Conservation (phyloP, 2,797 vertebrate genomes). For the Dryobates pubescens region DNA sequence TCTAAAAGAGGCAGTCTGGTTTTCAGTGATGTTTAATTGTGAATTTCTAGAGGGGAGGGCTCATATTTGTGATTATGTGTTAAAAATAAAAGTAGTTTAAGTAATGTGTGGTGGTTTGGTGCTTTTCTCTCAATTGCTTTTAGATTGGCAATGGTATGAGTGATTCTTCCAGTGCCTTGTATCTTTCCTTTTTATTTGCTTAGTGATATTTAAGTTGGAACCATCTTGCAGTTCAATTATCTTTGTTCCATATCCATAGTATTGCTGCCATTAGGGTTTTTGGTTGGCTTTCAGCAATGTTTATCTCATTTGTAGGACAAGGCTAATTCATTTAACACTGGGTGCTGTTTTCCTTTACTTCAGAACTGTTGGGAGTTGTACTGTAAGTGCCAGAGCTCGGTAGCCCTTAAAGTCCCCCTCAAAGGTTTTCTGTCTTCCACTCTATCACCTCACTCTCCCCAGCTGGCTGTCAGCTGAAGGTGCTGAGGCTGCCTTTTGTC, state of each 20-base stretch:
- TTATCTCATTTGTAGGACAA: neutral
- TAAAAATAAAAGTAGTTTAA: conserved; percentile 8
- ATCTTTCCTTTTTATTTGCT: conserved; percentile 15
- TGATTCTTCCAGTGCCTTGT: neutral
- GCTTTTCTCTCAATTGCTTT: conserved; percentile 36
- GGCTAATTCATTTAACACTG: neutral
- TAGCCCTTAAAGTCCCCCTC: neutral
- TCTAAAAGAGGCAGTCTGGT: neutral
- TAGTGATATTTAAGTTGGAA: conserved; percentile 24
- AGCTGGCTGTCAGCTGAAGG: neutral
- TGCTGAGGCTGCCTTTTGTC: neutral
- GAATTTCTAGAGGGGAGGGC: neutral
- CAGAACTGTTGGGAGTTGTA: neutral
- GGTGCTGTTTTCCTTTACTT: neutral
- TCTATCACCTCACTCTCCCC: neutral
- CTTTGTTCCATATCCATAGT: neutral
- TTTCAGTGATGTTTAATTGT: neutral
- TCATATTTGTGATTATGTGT: conserved; percentile 2
- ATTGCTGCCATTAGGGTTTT: neutral
- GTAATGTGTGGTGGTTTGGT: neutral
- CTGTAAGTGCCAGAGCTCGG: neutral
- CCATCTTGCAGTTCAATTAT: conserved; percentile 14
- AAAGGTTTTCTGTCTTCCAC: neutral
- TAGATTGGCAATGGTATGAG: neutral
- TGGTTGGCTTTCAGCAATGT: neutral